Conservation (phyloP, 2,797 vertebrate species). For the Poecilia wingei region DNA sequence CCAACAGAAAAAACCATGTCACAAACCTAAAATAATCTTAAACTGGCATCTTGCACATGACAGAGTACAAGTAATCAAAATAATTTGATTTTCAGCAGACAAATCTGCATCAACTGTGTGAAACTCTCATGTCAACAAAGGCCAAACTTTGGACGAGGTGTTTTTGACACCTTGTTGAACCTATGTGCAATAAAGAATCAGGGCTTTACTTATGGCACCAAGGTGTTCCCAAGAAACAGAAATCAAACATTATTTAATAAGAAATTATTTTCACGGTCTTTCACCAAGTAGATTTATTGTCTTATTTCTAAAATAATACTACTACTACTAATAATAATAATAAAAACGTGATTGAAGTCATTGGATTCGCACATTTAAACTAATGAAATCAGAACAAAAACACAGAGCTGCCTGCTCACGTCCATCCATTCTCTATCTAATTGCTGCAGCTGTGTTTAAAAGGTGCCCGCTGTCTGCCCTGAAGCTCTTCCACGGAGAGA, state of each 20-base stretch:
- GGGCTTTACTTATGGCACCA: no score
- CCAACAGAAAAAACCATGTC: no score
- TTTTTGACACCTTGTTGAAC: neutral
- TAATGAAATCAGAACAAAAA: neutral
- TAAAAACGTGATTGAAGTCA: neutral
- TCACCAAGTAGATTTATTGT: neutral
- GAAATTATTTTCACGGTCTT: neutral
- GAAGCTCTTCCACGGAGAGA: slow-evolving; percentile 9
- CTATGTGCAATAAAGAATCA: no score
- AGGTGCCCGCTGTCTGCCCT: slow-evolving; percentile 7
- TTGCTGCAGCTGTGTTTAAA: slow-evolving; percentile 1
- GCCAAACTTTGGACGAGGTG: neutral
- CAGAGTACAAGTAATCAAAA: neutral
- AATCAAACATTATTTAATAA: neutral
- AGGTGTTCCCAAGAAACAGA: neutral
- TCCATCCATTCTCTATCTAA: slow-evolving; percentile 6
- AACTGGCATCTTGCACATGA: neutral
- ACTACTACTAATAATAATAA: neutral
- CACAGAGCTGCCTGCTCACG: neutral
- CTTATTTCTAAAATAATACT: neutral
- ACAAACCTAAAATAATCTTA: no score
- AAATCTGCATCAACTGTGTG: neutral
- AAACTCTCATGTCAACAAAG: neutral
- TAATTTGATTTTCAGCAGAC: neutral
- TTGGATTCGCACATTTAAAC: neutral